Evolutionary conservation across 1,140 invertebrate genomes (phyloP).

Genomic region (Adelges cooleyi): DNA sequence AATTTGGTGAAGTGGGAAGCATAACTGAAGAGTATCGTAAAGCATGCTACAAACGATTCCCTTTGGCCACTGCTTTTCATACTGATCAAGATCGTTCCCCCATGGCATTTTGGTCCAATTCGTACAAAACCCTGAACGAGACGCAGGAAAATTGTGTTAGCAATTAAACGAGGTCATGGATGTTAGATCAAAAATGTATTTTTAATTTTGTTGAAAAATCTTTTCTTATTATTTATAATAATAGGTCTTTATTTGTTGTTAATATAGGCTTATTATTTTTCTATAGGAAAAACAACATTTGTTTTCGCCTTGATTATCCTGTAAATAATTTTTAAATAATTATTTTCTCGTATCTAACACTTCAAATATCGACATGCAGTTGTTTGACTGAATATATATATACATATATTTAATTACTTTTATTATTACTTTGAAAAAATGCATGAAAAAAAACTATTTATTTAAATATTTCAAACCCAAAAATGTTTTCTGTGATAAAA

Average conservation of each 20-base stretch:
- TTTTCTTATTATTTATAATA: slow-evolving; percentile 14
- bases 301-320: slow-evolving; percentile 2
- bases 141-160: slow-evolving; percentile 22
- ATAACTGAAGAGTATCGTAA: slow-evolving; percentile 54
- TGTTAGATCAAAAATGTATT: slow-evolving; percentile 26
- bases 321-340: slow-evolving; percentile 14
- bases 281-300: slow-evolving; percentile 16
- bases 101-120: slow-evolving; percentile 20
- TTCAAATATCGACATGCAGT: background rate
- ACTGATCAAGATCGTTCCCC: slow-evolving; percentile 16
- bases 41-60: slow-evolving; percentile 60
- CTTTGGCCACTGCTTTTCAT: slow-evolving; percentile 55
- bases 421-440: too few relatives aligned
- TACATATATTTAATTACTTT: too few relatives aligned
- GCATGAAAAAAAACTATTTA: too few relatives aligned
- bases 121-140: slow-evolving; percentile 18
- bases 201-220: slow-evolving; percentile 25
- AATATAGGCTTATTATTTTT: slow-evolving; percentile 22
- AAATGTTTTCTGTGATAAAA: too few relatives aligned
- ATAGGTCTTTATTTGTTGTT: slow-evolving; percentile 14
- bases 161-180: background rate
- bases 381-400: slow-evolving; percentile 24
- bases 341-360: slow-evolving; percentile 17
- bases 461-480: too few relatives aligned
- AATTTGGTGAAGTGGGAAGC: slow-evolving; percentile 61